A percentile compares a stretch with the other conserved stretches of the same genome.
Conservation (phyloP, 2,888 invertebrate species). For the Laothoe populi region DNA sequence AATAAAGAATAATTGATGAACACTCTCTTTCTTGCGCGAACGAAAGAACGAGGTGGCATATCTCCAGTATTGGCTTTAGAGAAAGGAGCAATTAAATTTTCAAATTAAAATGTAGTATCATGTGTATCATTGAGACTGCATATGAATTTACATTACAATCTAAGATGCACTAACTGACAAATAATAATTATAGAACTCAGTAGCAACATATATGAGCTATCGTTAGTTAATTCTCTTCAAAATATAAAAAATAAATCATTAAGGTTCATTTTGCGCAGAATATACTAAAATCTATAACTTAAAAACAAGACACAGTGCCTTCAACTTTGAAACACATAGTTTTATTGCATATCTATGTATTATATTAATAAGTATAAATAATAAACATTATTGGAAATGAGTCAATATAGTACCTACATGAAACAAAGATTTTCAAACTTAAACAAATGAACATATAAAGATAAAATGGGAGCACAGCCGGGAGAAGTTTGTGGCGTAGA, state of each 20-base stretch:
- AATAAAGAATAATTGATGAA: conserved; percentile 26
- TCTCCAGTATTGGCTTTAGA: not conserved
- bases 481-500: conserved; percentile 39
- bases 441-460: not conserved
- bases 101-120: not conserved
- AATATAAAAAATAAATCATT: too few species aligned
- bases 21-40: not conserved
- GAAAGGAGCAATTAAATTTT: not conserved
- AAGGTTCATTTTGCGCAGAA: too few species aligned
- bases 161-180: not conserved
- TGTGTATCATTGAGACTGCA: not conserved
- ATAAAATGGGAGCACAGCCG: conserved; percentile 16
- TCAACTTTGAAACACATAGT: too few species aligned
- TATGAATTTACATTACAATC: not conserved
- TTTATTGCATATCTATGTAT: not conserved
- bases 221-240: too few species aligned
- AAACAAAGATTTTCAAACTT: not conserved
- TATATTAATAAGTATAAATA: not conserved
- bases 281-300: too few species aligned
- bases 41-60: not conserved
- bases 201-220: too few species aligned
- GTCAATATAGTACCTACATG: too few species aligned
- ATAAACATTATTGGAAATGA: not conserved
- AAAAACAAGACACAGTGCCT: too few species aligned
- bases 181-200: not conserved